Base-by-base conservation (phyloP, 1,140 invertebrate genomes). In the Achatina immaculata region DNA sequence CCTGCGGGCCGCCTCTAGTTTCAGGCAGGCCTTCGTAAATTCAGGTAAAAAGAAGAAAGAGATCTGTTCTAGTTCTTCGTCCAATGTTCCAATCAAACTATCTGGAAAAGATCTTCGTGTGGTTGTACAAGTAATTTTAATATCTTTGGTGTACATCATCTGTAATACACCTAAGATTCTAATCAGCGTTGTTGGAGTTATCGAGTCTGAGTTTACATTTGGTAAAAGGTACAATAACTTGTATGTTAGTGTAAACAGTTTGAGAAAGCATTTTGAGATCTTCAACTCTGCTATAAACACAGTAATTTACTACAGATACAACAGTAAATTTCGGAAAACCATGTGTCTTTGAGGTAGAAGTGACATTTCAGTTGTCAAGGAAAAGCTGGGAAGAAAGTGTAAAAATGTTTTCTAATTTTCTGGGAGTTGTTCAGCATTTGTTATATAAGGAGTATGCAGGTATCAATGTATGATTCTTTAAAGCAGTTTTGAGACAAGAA, bases 261-360 rank as follows among this genome's bases (percentile, higher is more conserved):
- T 55, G 3, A 28, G 43, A 34, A 24, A n/a, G 31, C 6, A 34
- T 11, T 75, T 75, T 40, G 24, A 75, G 43, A 6, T 55, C 2
- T 24, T 51, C 2, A 75, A 75, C 45, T 14, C 45, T 36, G 31
- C 43, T 9, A 16, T 48, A 1, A 48, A 48, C 21, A 7, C 31
- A 3, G n/a, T 48, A 16, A 58, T 75, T 58, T 75, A 75, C 45
- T 75, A 75, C 28, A 51, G 21, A 24, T 75, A 75, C 48, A 75
- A 55, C 48, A 34, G 45, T 14, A 55, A 28, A 51, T 75, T 75
- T 42, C 2, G 65, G 4, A 55, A 3, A 14, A 55, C 48, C 7
- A 3, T 55, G 43, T 45, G 43, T 45, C 16, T 45, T 6, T 45
- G 43, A 45, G n/a, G n/a, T n/a, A n/a, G n/a, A n/a, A n/a, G n/a